phyloP scores from a whole-genome alignment of 2,113 vertebrate genomes.

The Mesitornis unicolor region DNA sequence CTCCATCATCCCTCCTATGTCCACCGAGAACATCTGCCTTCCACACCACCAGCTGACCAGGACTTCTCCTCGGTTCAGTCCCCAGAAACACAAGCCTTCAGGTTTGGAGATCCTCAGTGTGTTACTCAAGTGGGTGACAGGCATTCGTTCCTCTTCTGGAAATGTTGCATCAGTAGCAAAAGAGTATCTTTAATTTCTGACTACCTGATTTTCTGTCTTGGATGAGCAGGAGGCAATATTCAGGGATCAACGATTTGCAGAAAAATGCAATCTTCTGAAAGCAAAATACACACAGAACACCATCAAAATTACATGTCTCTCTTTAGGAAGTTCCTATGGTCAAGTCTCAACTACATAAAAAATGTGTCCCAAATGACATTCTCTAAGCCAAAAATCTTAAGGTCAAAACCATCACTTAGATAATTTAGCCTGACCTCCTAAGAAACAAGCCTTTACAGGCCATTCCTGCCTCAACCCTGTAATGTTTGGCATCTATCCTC shows the following conservation, averaged over 20 bases:
- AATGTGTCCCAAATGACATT: neutral
- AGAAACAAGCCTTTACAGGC: neutral
- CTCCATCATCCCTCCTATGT: rapidly evolving
- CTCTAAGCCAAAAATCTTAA: neutral
- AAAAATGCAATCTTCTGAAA: neutral
- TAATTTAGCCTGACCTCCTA: neutral
- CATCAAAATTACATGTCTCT: neutral
- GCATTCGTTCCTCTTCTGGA: neutral
- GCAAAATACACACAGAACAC: neutral
- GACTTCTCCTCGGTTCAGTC: neutral
- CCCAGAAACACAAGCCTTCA: neutral
- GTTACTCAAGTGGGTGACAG: neutral
- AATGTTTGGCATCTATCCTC: neutral
- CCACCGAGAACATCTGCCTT: neutral
- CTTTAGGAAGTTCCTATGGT: neutral
- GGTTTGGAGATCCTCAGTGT: neutral
- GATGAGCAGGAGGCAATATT: neutral
- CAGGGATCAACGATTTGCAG: neutral
- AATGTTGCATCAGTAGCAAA: neutral
- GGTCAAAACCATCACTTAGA: neutral
- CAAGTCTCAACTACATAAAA: neutral
- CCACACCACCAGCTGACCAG: neutral
- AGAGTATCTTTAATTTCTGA: neutral
- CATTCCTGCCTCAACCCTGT: neutral
- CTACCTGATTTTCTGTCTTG: neutral